phyloP scores from a whole-genome alignment of 2,113 vertebrate species.

The Anoplopoma fimbria region DNA sequence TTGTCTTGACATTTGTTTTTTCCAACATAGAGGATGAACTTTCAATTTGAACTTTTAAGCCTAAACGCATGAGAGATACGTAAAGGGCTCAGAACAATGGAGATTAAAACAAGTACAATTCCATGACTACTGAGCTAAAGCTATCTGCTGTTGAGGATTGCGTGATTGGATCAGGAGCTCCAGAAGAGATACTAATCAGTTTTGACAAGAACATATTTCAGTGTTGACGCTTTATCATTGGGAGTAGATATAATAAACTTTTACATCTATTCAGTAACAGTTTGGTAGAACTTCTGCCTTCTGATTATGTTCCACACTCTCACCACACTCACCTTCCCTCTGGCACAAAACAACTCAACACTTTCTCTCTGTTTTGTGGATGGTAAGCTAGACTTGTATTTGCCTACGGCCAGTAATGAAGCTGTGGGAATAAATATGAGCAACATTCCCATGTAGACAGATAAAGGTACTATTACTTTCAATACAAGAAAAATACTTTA shows the following conservation, averaged over 20 bases:
- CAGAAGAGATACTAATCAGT: neutral
- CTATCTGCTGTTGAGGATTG: neutral
- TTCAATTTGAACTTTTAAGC: neutral
- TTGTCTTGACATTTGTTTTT: neutral
- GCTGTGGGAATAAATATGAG: neutral
- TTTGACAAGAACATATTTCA: neutral
- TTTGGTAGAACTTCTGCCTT: neutral
- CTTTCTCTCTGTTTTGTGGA: neutral
- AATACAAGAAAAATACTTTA: neutral
- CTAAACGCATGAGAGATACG: neutral
- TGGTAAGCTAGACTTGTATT: neutral
- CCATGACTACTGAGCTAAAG: neutral
- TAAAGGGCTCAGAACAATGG: neutral
- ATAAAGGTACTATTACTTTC: neutral
- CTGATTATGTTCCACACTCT: neutral
- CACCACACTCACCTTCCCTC: neutral
- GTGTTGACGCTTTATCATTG: neutral
- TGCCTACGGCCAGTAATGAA: neutral
- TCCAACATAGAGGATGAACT: neutral
- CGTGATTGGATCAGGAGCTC: neutral
- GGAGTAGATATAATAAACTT: neutral
- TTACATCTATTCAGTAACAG: neutral
- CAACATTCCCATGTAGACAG: neutral
- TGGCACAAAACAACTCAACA: neutral
- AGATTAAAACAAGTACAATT: neutral